These are phyloP conservation scores for Emesis furor DNA, from an alignment of 2,888 invertebrate species.

Conservation along the genomic window DNA sequence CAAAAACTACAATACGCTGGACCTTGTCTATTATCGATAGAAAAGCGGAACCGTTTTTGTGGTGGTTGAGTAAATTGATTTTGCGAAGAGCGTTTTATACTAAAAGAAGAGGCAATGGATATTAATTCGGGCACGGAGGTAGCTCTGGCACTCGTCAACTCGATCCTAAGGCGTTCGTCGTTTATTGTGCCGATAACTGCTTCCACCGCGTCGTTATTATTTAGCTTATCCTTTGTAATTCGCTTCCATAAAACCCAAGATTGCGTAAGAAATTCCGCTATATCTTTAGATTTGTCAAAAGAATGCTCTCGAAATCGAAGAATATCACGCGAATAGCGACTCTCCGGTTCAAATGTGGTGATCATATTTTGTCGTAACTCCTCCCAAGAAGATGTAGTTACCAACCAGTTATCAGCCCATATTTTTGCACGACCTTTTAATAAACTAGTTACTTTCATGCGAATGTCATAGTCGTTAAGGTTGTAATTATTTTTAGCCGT, in stretches of 20 bases:
- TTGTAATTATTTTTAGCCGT: constrained; percentile 27
- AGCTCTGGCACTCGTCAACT: constrained; percentile 67
- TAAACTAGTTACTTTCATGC: constrained; percentile 46
- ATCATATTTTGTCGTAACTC: constrained; percentile 60
- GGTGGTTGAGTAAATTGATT: too few species aligned
- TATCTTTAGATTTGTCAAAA: constrained; percentile 38
- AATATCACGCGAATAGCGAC: constrained; percentile 73
- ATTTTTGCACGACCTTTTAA: constrained; percentile 74
- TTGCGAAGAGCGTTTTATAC: constrained; percentile 12
- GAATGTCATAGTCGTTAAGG: constrained; percentile 14
- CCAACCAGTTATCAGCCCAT: constrained; percentile 74
- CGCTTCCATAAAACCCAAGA: constrained; percentile 75
- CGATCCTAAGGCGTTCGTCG: too few species aligned
- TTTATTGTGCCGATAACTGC: too few species aligned
- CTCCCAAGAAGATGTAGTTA: constrained; percentile 69
- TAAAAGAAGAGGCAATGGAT: constrained; percentile 72
- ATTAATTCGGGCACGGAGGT: constrained; percentile 44
- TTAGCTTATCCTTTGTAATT: constrained; percentile 72
- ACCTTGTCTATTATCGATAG: too few species aligned
- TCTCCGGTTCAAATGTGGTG: constrained; percentile 73
- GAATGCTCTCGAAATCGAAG: constrained; percentile 69
- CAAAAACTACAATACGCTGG: too few species aligned
- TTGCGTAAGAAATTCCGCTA: constrained; percentile 73
- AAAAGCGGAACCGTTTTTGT: too few species aligned
- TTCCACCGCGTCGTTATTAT: constrained; percentile 57